Percentiles rank a stretch among this genome's conserved stretches.
These are phyloP conservation scores for Cinclus mexicanus DNA, from an alignment of 2,113 vertebrate genomes.

Conservation along the genomic window DNA sequence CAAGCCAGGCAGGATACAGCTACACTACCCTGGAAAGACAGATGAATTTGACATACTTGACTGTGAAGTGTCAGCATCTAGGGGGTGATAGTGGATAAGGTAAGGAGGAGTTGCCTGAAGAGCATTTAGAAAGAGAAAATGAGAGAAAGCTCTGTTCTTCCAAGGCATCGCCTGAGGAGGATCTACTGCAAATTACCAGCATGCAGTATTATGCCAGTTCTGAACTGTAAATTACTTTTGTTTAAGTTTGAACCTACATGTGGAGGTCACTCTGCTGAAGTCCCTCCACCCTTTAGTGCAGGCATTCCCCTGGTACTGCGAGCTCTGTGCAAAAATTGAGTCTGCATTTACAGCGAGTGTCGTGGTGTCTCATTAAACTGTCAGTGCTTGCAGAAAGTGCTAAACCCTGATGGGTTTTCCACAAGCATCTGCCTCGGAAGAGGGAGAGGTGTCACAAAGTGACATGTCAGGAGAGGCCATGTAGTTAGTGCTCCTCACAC, in stretches of 20 bases:
- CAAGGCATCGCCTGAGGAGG: neutral
- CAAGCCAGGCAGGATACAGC: neutral
- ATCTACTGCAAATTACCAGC: neutral
- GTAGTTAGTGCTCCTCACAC: neutral
- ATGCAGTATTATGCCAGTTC: neutral
- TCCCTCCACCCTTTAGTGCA: neutral
- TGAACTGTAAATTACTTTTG: neutral
- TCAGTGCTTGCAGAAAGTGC: slow-evolving; percentile 30
- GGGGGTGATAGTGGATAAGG: slow-evolving; percentile 65
- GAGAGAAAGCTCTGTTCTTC: neutral
- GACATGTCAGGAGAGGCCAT: neutral
- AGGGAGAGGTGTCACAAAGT: slow-evolving; percentile 35
- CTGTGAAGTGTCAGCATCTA: slow-evolving; percentile 38
- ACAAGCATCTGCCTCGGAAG: slow-evolving; percentile 21
- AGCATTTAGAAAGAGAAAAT: neutral
- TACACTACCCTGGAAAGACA: neutral
- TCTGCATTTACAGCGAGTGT: neutral
- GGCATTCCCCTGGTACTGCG: neutral
- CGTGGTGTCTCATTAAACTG: neutral
- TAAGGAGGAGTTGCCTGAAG: slow-evolving; percentile 27
- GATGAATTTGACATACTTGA: neutral
- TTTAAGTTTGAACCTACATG: neutral
- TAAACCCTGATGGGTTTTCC: slow-evolving; percentile 45
- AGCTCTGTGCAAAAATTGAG: neutral
- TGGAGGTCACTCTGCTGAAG: neutral